A percentile compares a stretch with the other conserved stretches of the same genome.
Conservation (phyloP, 1,140 invertebrate genomes). For the Procambarus virginalis region DNA sequence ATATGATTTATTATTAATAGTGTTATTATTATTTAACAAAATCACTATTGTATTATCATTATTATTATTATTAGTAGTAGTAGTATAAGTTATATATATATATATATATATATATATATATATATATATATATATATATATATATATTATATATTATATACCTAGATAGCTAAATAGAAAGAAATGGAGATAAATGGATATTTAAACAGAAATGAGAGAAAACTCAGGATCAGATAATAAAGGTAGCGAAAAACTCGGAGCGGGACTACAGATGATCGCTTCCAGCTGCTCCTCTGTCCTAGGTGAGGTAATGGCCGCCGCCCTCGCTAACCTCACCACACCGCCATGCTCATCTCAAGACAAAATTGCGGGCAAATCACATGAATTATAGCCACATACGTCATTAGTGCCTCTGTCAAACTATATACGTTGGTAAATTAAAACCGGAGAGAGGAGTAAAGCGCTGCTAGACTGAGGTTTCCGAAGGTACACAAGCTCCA, state of each 20-base stretch:
- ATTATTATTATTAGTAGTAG: too few species aligned
- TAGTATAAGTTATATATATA: too few species aligned
- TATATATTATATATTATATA: too few species aligned
- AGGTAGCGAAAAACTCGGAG: background rate
- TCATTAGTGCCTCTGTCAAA: background rate
- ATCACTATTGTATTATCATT: too few species aligned
- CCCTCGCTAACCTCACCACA: background rate
- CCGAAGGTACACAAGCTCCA: background rate
- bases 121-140: too few species aligned
- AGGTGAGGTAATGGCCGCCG: constrained; percentile 9
- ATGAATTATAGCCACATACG: background rate
- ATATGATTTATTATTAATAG: too few species aligned
- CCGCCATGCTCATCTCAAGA: background rate
- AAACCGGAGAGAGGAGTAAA: background rate
- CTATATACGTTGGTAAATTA: background rate
- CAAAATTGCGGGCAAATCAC: background rate
- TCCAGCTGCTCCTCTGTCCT: background rate
- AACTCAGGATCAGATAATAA: background rate
- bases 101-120: too few species aligned
- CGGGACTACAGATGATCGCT: background rate
- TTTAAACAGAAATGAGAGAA: background rate
- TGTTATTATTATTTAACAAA: too few species aligned
- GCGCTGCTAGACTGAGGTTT: background rate
- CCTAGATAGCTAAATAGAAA: too few species aligned
- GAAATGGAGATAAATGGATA: too few species aligned